Evolutionary conservation across 2,113 vertebrate species (phyloP).

Genomic region (Colossoma macropomum): DNA sequence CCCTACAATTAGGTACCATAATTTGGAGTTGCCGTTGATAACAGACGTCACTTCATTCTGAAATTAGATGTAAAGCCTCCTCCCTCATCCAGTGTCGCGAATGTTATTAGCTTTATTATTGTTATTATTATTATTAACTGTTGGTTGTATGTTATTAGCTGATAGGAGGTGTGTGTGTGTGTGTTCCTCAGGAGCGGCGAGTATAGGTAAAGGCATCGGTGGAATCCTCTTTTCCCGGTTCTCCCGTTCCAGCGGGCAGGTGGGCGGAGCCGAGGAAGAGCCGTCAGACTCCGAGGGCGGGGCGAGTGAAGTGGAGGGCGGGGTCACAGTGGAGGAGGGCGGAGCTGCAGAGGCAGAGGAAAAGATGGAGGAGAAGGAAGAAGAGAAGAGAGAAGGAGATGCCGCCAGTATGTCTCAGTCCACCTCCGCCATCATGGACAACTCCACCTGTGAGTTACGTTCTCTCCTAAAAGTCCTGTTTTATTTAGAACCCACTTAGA

Average conservation of each 20-base stretch:
- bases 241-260: constrained; percentile 82
- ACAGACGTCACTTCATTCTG: no score
- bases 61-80: no score
- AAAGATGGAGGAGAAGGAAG: constrained; percentile 76
- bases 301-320: constrained; percentile 70
- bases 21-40: no score
- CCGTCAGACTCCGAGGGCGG: constrained; percentile 65
- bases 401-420: constrained; percentile 75
- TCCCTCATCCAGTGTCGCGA: no score
- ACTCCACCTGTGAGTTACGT: constrained; percentile 80
- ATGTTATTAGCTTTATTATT: no score
- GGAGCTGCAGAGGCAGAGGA: constrained; percentile 53
- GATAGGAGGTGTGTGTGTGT: neutral
- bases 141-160: no score
- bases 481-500: no score
- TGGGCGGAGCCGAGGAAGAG: constrained; percentile 76
- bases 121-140: no score
- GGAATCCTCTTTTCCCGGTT: constrained; percentile 95
- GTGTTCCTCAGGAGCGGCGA: constrained; percentile 85
- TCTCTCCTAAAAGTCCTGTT: neutral
- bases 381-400: constrained; percentile 66
- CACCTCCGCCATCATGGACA: constrained; percentile 83
- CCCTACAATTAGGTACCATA: no score
- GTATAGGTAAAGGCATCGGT: constrained; percentile 93
- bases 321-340: constrained; percentile 46